Conservation (phyloP, 2,888 invertebrate species). For the Lepidocyrtoides sp. region DNA sequence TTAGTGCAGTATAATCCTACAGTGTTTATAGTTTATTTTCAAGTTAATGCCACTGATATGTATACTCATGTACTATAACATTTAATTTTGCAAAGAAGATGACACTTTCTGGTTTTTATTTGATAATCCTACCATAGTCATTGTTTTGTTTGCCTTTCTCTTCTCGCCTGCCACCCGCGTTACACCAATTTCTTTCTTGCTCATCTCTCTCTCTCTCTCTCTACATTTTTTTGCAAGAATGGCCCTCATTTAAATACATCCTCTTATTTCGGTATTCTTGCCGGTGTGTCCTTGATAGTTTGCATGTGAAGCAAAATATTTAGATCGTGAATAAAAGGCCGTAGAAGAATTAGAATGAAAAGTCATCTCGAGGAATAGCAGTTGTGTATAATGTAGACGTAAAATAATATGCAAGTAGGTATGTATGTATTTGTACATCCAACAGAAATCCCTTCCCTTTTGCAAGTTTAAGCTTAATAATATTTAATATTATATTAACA, state of each 20-base stretch:
- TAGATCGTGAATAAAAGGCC: slow-evolving; percentile 79
- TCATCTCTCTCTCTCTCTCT: neutral
- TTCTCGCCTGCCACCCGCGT: slow-evolving; percentile 17
- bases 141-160: slow-evolving; percentile 17
- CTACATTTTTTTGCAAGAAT: slow-evolving; percentile 18
- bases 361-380: slow-evolving; percentile 24
- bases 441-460: neutral
- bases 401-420: neutral
- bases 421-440: slow-evolving; percentile 8
- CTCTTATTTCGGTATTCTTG: slow-evolving; percentile 30
- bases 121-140: neutral
- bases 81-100: neutral
- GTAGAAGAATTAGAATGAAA: slow-evolving; percentile 75
- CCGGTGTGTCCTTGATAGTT: slow-evolving; percentile 75
- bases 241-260: slow-evolving; percentile 45
- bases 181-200: slow-evolving; percentile 29
- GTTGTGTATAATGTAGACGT: neutral
- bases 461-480: too few species aligned
- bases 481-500: neutral
- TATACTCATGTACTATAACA: neutral
- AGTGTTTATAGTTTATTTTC: too few species aligned
- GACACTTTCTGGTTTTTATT: slow-evolving; percentile 4
- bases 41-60: too few species aligned
- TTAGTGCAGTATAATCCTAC: too few species aligned
- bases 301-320: slow-evolving; percentile 77